These are phyloP conservation scores for Drosophila nigromelanica DNA, from an alignment of 1,140 invertebrate genomes.

Conservation along the genomic window DNA sequence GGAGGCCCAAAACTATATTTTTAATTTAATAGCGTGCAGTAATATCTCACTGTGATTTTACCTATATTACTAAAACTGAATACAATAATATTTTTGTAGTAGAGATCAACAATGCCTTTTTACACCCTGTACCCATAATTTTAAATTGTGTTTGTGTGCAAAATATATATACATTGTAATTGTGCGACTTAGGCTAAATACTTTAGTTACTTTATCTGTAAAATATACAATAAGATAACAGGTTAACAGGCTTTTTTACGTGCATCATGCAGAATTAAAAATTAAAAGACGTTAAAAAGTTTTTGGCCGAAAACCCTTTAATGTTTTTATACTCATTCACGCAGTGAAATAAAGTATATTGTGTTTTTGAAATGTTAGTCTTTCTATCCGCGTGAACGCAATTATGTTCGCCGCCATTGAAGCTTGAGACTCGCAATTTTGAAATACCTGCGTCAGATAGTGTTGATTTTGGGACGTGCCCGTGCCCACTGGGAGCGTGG, in stretches of 20 bases:
- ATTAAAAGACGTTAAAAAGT: too few species aligned
- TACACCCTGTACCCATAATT: constrained; percentile 44
- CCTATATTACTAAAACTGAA: constrained; percentile 68
- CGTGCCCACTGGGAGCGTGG: too few species aligned
- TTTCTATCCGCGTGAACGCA: too few species aligned
- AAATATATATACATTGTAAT: constrained; percentile 24
- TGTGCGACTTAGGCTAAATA: constrained; percentile 24
- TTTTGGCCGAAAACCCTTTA: too few species aligned
- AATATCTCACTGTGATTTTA: constrained; percentile 83
- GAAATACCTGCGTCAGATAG: too few species aligned
- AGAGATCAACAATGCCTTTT: constrained; percentile 68
- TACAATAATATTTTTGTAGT: constrained; percentile 79
- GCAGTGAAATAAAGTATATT: too few species aligned
- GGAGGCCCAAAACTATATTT: constrained; percentile 85
- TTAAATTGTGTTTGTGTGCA: constrained; percentile 41
- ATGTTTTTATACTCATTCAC: too few species aligned
- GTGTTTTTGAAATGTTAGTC: too few species aligned
- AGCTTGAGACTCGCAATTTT: too few species aligned
- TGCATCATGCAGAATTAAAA: neutral
- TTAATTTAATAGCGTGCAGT: constrained; percentile 81
- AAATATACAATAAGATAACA: constrained; percentile 12
- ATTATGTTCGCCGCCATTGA: too few species aligned
- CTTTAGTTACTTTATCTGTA: constrained; percentile 31
- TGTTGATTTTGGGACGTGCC: too few species aligned
- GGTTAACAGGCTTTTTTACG: neutral